Percentiles rank a stretch among this genome's conserved stretches.
Evolutionary conservation across 2,113 vertebrate genomes (phyloP).

Genomic region (Aptenodytes forsteri): DNA sequence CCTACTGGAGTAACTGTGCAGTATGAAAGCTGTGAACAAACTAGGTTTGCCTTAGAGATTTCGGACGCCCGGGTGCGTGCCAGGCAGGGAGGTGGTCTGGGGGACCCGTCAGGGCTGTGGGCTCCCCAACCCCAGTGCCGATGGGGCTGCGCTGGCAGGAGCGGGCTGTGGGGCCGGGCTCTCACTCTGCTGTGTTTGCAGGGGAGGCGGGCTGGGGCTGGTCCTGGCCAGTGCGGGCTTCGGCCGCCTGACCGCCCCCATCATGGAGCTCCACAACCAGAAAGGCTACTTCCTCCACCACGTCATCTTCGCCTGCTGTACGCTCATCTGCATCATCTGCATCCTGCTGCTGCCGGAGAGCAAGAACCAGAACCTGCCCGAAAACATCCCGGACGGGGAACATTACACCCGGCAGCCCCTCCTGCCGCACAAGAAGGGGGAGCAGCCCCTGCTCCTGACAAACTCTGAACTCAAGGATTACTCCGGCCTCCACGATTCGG

Average conservation of each 20-base stretch:
- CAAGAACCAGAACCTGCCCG: constrained; percentile 88
- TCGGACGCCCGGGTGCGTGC: rapidly evolving
- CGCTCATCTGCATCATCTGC: constrained; percentile 98
- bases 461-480: constrained; percentile 93
- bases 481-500: constrained; percentile 88
- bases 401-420: constrained; percentile 90
- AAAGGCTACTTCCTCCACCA: constrained; percentile 98
- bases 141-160: neutral
- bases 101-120: neutral
- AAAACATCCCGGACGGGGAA: constrained; percentile 90
- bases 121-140: neutral
- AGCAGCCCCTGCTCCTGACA: constrained; percentile 92
- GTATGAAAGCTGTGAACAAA: neutral
- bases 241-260: constrained; percentile 93
- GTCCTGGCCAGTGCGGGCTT: constrained; percentile 95
- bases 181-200: constrained; percentile 49
- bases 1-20: no score
- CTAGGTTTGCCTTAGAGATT: neutral
- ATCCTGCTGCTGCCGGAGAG: constrained; percentile 95
- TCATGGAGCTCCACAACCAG: constrained; percentile 99
- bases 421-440: constrained; percentile 85
- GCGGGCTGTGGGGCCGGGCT: rapidly evolving
- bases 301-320: constrained; percentile 97
- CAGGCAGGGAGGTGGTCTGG: neutral
- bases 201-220: constrained; percentile 92